Evolutionary conservation across 2,113 vertebrate genomes (phyloP).

Genomic region (Rhinolophus ferrumequinum): DNA sequence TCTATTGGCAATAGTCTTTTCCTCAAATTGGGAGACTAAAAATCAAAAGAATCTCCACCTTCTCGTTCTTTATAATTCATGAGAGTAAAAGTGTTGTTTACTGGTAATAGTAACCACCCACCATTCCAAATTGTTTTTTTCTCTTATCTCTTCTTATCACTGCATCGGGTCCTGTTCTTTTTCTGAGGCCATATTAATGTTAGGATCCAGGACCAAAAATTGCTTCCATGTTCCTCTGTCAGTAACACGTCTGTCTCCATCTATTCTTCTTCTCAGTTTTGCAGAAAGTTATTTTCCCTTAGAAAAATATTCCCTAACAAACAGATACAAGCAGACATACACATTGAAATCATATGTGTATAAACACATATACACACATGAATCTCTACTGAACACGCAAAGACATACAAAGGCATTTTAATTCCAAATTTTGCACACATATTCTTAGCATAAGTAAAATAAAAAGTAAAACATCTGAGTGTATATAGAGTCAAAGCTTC

Average conservation of each 20-base stretch:
- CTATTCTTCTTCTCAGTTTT: background rate
- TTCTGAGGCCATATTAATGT: background rate
- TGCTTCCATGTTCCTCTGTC: background rate
- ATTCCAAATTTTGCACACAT: background rate
- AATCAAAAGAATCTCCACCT: background rate
- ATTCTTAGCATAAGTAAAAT: background rate
- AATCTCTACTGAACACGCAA: background rate
- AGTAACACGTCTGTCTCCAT: background rate
- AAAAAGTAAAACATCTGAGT: background rate
- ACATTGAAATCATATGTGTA: background rate
- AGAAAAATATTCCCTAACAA: background rate
- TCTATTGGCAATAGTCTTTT: background rate
- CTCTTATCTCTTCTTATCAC: background rate
- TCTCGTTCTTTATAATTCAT: background rate
- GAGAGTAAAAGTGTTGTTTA: background rate
- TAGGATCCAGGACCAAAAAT: background rate
- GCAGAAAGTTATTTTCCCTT: background rate
- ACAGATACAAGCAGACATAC: background rate
- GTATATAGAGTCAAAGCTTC: background rate
- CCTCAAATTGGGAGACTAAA: background rate
- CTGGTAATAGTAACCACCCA: background rate
- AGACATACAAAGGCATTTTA: background rate
- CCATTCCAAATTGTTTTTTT: background rate
- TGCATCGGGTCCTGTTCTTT: constrained; percentile 3
- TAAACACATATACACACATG: background rate